Conservation (phyloP, 2,797 vertebrate species). For the Manis javanica region DNA sequence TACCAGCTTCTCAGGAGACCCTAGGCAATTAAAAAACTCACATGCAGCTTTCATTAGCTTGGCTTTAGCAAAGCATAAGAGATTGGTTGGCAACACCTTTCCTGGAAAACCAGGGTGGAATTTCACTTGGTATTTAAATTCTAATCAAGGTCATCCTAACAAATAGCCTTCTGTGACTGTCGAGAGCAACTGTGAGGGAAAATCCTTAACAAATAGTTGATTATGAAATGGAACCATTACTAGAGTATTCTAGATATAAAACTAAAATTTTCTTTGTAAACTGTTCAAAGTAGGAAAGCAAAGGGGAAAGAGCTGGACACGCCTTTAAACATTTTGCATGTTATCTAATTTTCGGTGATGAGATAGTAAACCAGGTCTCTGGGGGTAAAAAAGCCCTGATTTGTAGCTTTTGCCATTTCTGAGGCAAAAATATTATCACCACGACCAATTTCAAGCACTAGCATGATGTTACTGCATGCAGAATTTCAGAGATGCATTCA, state of each 20-base stretch:
- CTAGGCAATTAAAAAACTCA: not conserved
- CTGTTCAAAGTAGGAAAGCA: not conserved
- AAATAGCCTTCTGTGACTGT: conserved; percentile 15
- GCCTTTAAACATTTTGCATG: not conserved
- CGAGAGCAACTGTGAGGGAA: not conserved
- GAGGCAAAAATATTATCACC: not conserved
- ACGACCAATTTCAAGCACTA: not conserved
- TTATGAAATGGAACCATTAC: not conserved
- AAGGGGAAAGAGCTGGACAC: not conserved
- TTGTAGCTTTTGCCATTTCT: not conserved
- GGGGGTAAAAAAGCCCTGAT: too few species aligned
- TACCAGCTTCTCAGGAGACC: not conserved
- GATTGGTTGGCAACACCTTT: not conserved
- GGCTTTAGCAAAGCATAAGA: not conserved
- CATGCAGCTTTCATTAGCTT: not conserved
- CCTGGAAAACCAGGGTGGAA: not conserved
- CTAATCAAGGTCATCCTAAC: not conserved
- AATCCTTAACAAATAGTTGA: not conserved
- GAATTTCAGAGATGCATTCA: not conserved
- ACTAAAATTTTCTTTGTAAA: not conserved
- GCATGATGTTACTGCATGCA: not conserved
- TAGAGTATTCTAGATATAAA: not conserved
- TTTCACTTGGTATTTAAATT: conserved; percentile 26
- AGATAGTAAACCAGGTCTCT: not conserved
- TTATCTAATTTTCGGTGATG: conserved; percentile 28